Base-by-base conservation (phyloP, 1,140 invertebrate genomes). In the Cydia splendana region DNA sequence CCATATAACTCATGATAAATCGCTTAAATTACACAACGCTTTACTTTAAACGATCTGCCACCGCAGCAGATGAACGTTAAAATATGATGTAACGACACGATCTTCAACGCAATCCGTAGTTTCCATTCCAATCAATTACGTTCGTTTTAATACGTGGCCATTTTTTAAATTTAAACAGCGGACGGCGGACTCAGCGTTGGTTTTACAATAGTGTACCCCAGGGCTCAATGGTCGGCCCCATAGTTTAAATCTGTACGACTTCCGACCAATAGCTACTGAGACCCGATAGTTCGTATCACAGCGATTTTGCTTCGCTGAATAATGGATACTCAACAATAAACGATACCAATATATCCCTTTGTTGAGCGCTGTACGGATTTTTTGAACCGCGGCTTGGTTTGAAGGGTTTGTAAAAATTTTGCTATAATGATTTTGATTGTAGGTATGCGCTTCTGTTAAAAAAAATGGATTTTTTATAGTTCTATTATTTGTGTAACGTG, bases 301-400 rank as follows among this genome's bases (percentile, higher is more conserved):
- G 69, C 79, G 76, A 83, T 82, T 80, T 76, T 77, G 65, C 78
- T 75, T 76, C 78, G 73, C 78, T 81, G 83, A 81, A 78, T 80
- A 82, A 82, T 84, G 78, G 82, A 85, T 82, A 83, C 79, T 82
- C 77, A 24, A 73, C 78, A 82, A 76, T 82, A 84, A 86, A 85
- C 84, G 80, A 81, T 81, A 79, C 81, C 77, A 80, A 86, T 85
- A 84, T 84, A 82, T 79, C 75, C 69, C 81, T 84, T 82, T 83
- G 78, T 82, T 76, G 74, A 69, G 69, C 24, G 79, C 18, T 57
- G 48, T 53, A 53, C 15, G n/a, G 51, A 53, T 53, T 53, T 18
- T 53, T 53, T 53, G n/a, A 53, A 53, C 15, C 48, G 51, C 51
- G 15, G 15, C n/a, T 53, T 15, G 3, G 48, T 15, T 48, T 48